Evolutionary conservation across 2,113 vertebrate genomes (phyloP), one percentile per base, ranked within the genome.

Genomic region (Pogonocichla stellata): DNA sequence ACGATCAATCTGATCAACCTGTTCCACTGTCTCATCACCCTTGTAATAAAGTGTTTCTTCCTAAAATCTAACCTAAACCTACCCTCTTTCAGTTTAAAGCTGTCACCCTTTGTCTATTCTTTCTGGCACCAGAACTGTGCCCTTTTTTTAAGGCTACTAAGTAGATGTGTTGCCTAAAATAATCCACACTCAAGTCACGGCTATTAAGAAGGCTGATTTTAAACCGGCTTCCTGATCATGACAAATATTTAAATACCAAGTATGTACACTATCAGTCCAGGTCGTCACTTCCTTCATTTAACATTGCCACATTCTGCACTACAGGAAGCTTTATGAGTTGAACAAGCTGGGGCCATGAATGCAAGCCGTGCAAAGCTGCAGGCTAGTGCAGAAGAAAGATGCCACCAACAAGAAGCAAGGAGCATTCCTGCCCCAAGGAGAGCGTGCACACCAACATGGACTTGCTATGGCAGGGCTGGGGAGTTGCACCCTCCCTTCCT

Each of bases 391-490:
- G 65, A 43, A 73, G 71, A 80, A 64, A 64, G 7, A 6, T 47
- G 24, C 13, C 48, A 40, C 11, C 40, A 67, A 15, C 8, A 43
- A 64, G 40, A 6, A 57, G 7, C 8, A 57, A 60, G 38, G 26
- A 58, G 8, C 34, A 29, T 36, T 71, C 29, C 73, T 48, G 7
- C 10, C 9, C 48, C 69, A 45, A 53, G 65, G 11, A 56, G 3
- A 53, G 3, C 0, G 0, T 20, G 23, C 5, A 53, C 28, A 43
- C 13, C 36, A 29, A 5, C 24, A 12, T 1, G 14, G 22, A 29
- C 26, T 69, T 53, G 17, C 28, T 38, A 14, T 34, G 14, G 4
- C 6, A 1, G 25, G 80, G 48, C 12, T 15, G 20, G 28, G 50
- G 28, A 70, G 3, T 2, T 60, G 33, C 1, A 29, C 13, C 11